A percentile compares a stretch with the other conserved stretches of the same genome.
Evolutionary conservation across 2,113 vertebrate genomes (phyloP).

Genomic region (Orycteropus afer): DNA sequence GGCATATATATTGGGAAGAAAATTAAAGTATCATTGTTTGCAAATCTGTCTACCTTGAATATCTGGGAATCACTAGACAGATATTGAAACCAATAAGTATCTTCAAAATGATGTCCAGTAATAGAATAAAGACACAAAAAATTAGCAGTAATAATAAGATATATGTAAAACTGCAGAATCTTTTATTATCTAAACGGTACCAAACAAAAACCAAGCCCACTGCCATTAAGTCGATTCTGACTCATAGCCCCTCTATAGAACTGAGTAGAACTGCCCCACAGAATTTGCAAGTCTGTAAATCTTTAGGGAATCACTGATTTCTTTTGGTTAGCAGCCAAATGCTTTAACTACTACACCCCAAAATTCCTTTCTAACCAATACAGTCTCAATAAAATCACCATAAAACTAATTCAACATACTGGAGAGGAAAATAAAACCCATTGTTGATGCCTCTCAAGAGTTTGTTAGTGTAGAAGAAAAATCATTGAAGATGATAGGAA

Average conservation of each 20-base stretch:
- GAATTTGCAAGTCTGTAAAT: too few species aligned
- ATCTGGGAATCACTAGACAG: neutral
- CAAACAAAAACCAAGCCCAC: too few species aligned
- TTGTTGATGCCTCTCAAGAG: neutral
- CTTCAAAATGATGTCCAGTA: neutral
- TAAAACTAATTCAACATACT: neutral
- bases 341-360: too few species aligned
- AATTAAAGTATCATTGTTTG: neutral
- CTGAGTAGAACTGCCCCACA: too few species aligned
- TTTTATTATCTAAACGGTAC: neutral
- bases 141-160: neutral
- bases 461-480: neutral
- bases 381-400: neutral
- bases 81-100: neutral
- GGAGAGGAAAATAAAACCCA: neutral
- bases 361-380: too few species aligned
- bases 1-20: neutral
- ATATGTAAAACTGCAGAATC: neutral
- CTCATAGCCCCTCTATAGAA: too few species aligned
- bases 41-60: neutral
- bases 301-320: too few species aligned
- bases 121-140: conserved; percentile 14
- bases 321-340: too few species aligned
- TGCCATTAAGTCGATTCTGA: too few species aligned
- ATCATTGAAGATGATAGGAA: neutral